Conservation (phyloP, 2,888 invertebrate species). For the Bombyx huttoni region DNA sequence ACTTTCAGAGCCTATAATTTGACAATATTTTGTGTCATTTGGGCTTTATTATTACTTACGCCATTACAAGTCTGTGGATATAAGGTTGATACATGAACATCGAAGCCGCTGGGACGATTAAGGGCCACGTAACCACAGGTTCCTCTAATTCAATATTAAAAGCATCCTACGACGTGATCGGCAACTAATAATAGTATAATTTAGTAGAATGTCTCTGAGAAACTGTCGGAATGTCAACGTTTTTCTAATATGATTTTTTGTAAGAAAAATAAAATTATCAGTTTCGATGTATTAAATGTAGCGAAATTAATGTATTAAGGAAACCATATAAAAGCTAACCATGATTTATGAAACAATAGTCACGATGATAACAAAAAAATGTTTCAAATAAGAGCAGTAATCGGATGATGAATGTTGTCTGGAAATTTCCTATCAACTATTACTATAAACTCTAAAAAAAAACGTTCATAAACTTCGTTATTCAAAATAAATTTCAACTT, state of each 20-base stretch:
- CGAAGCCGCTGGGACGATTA: slow-evolving; percentile 58
- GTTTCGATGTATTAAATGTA: slow-evolving; percentile 32
- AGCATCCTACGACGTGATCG: slow-evolving; percentile 69
- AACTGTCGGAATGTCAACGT: slow-evolving; percentile 67
- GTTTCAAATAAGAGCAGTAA: too few relatives aligned
- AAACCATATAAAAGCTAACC: background rate
- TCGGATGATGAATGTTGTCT: too few relatives aligned
- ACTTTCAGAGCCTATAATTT: slow-evolving; percentile 70
- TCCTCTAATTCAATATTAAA: slow-evolving; percentile 72
- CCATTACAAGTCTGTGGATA: slow-evolving; percentile 65
- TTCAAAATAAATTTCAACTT: too few relatives aligned
- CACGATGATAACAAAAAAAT: too few relatives aligned
- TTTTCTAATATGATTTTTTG: slow-evolving; percentile 40
- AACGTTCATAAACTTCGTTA: too few relatives aligned
- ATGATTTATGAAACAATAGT: too few relatives aligned
- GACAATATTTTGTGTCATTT: slow-evolving; percentile 74
- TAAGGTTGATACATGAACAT: slow-evolving; percentile 60
- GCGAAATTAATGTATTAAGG: slow-evolving; percentile 29
- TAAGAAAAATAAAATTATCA: slow-evolving; percentile 41
- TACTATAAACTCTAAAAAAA: too few relatives aligned
- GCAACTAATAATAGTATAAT: slow-evolving; percentile 70
- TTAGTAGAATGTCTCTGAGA: slow-evolving; percentile 69
- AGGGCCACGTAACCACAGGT: slow-evolving; percentile 65
- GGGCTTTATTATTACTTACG: slow-evolving; percentile 70
- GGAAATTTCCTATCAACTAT: too few relatives aligned